Percentiles rank a stretch among this genome's conserved stretches.
These are phyloP conservation scores for Caenorhabditis parvicauda DNA, from an alignment of 2,888 invertebrate species.

Conservation along the genomic window DNA sequence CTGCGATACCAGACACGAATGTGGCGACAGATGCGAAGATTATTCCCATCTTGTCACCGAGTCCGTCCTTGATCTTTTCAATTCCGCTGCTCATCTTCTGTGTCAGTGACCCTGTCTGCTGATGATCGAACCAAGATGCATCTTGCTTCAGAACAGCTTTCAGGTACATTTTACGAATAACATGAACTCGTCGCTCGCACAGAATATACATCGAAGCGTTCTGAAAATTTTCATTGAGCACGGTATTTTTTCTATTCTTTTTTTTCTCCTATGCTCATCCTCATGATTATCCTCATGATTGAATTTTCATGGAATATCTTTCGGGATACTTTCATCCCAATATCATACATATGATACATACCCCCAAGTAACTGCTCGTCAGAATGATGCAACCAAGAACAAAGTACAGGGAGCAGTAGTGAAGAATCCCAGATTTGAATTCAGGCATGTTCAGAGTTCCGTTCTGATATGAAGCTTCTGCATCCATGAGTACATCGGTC, in stretches of 20 bases:
- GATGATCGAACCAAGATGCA: slow-evolving; percentile 65
- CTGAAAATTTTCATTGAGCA: too few species aligned
- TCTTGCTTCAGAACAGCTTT: slow-evolving; percentile 63
- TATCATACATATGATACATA: too few species aligned
- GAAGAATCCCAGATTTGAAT: slow-evolving; percentile 28
- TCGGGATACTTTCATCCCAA: too few species aligned
- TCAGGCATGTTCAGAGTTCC: slow-evolving; percentile 31
- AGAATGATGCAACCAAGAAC: slow-evolving; percentile 32
- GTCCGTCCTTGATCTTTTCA: slow-evolving; percentile 56
- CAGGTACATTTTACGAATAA: slow-evolving; percentile 65
- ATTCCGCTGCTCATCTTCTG: slow-evolving; percentile 64
- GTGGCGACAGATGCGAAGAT: slow-evolving; percentile 36
- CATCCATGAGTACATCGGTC: slow-evolving; percentile 42
- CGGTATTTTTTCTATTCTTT: too few species aligned
- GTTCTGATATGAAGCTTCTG: slow-evolving; percentile 32
- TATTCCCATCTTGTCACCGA: slow-evolving; percentile 51
- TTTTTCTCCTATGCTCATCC: too few species aligned
- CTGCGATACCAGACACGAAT: slow-evolving; percentile 44
- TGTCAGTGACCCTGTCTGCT: slow-evolving; percentile 66
- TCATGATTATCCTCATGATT: too few species aligned
- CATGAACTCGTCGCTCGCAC: slow-evolving; percentile 65
- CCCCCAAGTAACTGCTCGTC: slow-evolving; percentile 26
- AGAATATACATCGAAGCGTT: slow-evolving; percentile 63
- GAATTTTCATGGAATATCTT: too few species aligned
- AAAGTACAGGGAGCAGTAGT: slow-evolving; percentile 41